Evolutionary conservation across 2,888 invertebrate species (phyloP).

Genomic region (Meta bourneti): DNA sequence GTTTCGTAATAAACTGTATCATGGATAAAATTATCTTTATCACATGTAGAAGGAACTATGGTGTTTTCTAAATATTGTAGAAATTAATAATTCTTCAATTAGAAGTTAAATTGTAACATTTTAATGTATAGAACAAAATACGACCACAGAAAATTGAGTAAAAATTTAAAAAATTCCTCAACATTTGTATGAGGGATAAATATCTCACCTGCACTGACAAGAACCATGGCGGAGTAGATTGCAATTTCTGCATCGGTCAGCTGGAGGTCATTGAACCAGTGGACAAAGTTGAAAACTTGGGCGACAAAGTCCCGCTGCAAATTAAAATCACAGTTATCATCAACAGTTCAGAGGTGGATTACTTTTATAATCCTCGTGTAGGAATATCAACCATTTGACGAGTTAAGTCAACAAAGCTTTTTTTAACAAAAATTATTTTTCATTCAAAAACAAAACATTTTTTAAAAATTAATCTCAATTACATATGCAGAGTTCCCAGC

Average conservation of each 20-base stretch:
- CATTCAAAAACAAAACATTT: background rate
- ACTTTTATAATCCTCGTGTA: background rate
- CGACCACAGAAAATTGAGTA: no score
- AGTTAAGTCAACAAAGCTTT: background rate
- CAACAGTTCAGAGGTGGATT: background rate
- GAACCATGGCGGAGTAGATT: conserved; percentile 91
- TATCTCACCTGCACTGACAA: conserved; percentile 84
- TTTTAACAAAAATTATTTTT: background rate
- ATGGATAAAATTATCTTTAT: no score
- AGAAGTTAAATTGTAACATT: no score
- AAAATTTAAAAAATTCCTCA: background rate
- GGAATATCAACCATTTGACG: background rate
- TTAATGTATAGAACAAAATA: background rate
- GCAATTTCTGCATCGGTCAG: conserved; percentile 95
- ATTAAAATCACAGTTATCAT: background rate
- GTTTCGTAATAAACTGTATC: no score
- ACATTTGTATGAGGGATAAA: background rate
- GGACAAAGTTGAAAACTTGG: conserved; percentile 89
- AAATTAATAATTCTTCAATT: no score
- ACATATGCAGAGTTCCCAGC: no score
- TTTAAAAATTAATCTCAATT: background rate
- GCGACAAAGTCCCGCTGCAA: conserved; percentile 90
- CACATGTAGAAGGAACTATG: no score
- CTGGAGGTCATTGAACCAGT: conserved; percentile 85
- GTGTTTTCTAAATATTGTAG: no score